Base-by-base conservation (phyloP, 2,888 invertebrate species). In the Cantharis rustica region DNA sequence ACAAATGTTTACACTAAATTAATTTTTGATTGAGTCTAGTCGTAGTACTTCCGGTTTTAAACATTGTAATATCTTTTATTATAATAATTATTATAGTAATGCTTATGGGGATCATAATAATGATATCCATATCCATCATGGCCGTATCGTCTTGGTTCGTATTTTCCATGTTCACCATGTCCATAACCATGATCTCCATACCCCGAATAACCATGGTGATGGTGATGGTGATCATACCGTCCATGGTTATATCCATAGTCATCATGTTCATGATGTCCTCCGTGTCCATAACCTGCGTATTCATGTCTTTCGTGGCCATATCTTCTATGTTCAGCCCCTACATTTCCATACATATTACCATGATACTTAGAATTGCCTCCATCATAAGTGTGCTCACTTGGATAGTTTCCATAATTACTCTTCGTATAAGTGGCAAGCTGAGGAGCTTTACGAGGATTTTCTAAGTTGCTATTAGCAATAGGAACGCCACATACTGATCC, bases 181-280 rank as follows among this genome's bases (percentile, higher is more conserved):
- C 17, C 71, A 64, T 17, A n/a, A 23, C 27, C 26, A 16, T 73
- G 63, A 23, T 72, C 64, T 16, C 73, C 73, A 73, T 78, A 71
- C 13, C 71, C 71, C 17, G 71, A 75, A 68, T 72, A 66, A 16
- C 72, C 71, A 73, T 27, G 26, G 26, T 27, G 26, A 75, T 27
- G 26, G 10, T 27, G 26, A 75, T 31, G 26, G 5, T 71, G 47
- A 27, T 26, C 26, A 16, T 26, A 15, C 7, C n/a, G 4, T 26
- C 68, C 66, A 2, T 70, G 61, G 61, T 71, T n/a, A 3, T 74
- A 63, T 16, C 76, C 77, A 66, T 69, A 68, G 27, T 68, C 76
- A 11, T 73, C 78, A 31, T 72, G 61, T 11, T 73, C 71, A 11
- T 63, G n/a, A 15, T 72, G 62, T 27, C 76, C 69, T 15, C 69